Conservation (phyloP, 2,797 vertebrate genomes). For the Anguilla anguilla region DNA sequence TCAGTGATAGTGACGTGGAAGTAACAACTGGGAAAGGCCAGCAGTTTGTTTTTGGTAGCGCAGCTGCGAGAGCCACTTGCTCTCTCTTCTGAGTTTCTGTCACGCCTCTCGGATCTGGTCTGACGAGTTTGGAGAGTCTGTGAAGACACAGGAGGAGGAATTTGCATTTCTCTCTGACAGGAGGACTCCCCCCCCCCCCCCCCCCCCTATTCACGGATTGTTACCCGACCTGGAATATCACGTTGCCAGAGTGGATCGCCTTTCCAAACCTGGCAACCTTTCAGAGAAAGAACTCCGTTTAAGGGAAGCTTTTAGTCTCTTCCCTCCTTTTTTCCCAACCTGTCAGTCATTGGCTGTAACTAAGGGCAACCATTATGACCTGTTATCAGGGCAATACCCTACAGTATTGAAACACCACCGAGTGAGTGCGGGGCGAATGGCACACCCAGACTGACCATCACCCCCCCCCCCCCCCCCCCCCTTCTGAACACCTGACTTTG, state of each 20-base stretch:
- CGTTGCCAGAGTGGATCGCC: slow-evolving; percentile 21
- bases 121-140: slow-evolving; percentile 31
- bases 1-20: neutral
- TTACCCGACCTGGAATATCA: slow-evolving; percentile 34
- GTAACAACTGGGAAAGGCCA: neutral
- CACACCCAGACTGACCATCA: neutral
- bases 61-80: slow-evolving; percentile 4
- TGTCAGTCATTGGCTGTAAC: slow-evolving; percentile 13
- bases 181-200: neutral
- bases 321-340: neutral
- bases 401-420: neutral
- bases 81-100: neutral
- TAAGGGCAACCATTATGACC: neutral
- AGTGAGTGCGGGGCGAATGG: neutral
- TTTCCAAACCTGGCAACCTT: slow-evolving; percentile 18
- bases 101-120: slow-evolving; percentile 26
- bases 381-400: neutral
- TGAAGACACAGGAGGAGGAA: slow-evolving; percentile 8
- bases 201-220: neutral
- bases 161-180: slow-evolving; percentile 27
- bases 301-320: slow-evolving; percentile 8
- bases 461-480: neutral
- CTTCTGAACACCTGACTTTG: neutral
- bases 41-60: neutral
- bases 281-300: slow-evolving; percentile 9